phyloP scores from a whole-genome alignment of 2,888 invertebrate genomes.

The Linnaemya tessellans region DNA sequence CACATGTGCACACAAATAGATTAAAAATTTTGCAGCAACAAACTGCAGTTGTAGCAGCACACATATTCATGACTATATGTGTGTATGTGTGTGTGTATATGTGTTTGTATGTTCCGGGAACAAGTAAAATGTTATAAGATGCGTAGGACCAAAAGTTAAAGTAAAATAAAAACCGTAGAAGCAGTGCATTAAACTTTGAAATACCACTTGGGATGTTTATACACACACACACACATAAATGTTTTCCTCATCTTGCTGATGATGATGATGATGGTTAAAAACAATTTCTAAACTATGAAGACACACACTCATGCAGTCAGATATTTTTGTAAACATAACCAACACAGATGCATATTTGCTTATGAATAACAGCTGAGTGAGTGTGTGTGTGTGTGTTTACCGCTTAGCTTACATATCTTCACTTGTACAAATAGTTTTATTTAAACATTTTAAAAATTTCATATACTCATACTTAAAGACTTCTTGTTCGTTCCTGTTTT shows the following conservation, averaged over 20 bases:
- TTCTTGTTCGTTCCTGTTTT: slow-evolving; percentile 6
- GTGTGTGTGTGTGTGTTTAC: neutral
- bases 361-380: slow-evolving; percentile 4
- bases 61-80: neutral
- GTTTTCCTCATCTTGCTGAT: slow-evolving; percentile 37
- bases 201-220: slow-evolving; percentile 66
- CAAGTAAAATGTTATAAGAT: slow-evolving; percentile 38
- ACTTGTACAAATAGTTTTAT: slow-evolving; percentile 41
- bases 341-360: neutral
- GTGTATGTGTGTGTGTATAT: neutral
- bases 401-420: neutral
- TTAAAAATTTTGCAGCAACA: slow-evolving; percentile 2
- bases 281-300: slow-evolving; percentile 49
- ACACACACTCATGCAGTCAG: neutral
- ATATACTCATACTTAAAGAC: slow-evolving; percentile 30
- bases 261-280: slow-evolving; percentile 38
- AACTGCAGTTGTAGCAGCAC: slow-evolving; percentile 16
- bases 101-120: slow-evolving; percentile 11
- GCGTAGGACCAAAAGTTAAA: slow-evolving; percentile 59
- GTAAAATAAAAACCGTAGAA: slow-evolving; percentile 18
- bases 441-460: slow-evolving; percentile 57
- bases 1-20: neutral
- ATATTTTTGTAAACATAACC: neutral
- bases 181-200: slow-evolving; percentile 70
- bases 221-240: slow-evolving; percentile 30